These are phyloP conservation scores for Andricus grossulariae DNA, from an alignment of 1,140 invertebrate species.

Conservation along the genomic window DNA sequence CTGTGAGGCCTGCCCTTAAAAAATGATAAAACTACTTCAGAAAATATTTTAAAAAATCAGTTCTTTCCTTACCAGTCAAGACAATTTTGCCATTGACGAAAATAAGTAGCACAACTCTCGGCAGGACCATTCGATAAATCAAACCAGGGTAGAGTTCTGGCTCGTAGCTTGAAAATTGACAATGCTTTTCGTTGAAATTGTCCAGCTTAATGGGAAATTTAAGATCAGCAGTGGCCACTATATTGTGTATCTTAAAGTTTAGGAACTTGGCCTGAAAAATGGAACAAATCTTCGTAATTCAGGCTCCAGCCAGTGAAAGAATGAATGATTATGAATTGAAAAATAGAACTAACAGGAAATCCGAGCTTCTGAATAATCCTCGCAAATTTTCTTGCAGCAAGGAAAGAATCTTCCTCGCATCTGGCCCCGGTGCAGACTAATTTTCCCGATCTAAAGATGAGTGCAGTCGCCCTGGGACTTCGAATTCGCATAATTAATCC, in stretches of 20 bases:
- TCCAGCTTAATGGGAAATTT: conserved; percentile 98
- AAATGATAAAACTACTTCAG: no score
- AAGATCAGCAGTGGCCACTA: conserved; percentile 98
- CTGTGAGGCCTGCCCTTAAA: no score
- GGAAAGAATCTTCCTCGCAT: conserved; percentile 94
- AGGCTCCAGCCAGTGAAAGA: no score
- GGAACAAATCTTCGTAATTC: not conserved
- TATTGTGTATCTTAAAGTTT: conserved; percentile 99
- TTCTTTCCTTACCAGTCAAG: conserved; percentile 85
- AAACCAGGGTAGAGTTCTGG: conserved; percentile 97
- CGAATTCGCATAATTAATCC: conserved; percentile 99
- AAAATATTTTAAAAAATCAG: conserved; percentile 18
- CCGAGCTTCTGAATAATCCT: conserved; percentile 98
- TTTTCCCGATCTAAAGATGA: conserved; percentile 99
- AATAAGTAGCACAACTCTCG: conserved; percentile 95
- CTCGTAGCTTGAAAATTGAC: conserved; percentile 93
- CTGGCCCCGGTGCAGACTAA: conserved; percentile 99
- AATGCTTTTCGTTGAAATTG: conserved; percentile 94
- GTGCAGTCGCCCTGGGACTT: conserved; percentile 96
- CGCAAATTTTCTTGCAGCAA: conserved; percentile 98
- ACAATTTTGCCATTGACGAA: conserved; percentile 99
- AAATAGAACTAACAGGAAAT: conserved; percentile 84
- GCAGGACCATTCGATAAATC: conserved; percentile 98
- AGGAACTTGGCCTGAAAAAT: conserved; percentile 90
- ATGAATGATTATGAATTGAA: not conserved